These are phyloP conservation scores for Drosophila phalerata DNA, from an alignment of 2,888 invertebrate species.

Conservation along the genomic window DNA sequence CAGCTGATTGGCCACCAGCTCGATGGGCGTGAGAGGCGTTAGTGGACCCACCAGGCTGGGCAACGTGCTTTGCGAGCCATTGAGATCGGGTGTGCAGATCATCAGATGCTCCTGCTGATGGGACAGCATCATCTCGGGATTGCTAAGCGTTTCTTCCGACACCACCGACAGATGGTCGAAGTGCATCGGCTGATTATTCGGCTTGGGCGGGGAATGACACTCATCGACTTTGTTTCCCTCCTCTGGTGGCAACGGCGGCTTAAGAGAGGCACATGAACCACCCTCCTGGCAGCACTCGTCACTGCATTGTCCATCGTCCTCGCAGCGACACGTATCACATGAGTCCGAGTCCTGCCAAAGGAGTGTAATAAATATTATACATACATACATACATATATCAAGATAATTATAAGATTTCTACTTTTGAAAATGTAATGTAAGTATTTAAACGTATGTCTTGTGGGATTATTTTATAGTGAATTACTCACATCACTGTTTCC, in stretches of 20 bases:
- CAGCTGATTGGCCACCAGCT: slow-evolving; percentile 81
- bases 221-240: slow-evolving; percentile 41
- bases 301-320: slow-evolving; percentile 73
- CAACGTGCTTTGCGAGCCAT: slow-evolving; percentile 75
- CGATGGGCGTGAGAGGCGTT: slow-evolving; percentile 83
- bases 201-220: slow-evolving; percentile 17
- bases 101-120: slow-evolving; percentile 69
- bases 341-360: slow-evolving; percentile 83
- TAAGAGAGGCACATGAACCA: slow-evolving; percentile 72
- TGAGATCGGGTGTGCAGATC: slow-evolving; percentile 66
- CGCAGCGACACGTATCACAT: slow-evolving; percentile 84
- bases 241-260: slow-evolving; percentile 52
- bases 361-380: not conserved
- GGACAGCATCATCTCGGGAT: slow-evolving; percentile 78
- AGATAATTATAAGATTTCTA: too few species aligned
- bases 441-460: too few species aligned
- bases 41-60: slow-evolving; percentile 76
- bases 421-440: too few species aligned
- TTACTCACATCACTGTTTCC: slow-evolving; percentile 81
- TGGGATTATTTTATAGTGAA: not conserved
- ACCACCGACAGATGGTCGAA: slow-evolving; percentile 92
- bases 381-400: too few species aligned
- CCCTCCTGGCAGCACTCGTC: slow-evolving; percentile 81
- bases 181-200: slow-evolving; percentile 55
- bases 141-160: slow-evolving; percentile 89